These are phyloP conservation scores for Sepioteuthis lessoniana DNA, from an alignment of 2,888 invertebrate genomes.

Conservation along the genomic window DNA sequence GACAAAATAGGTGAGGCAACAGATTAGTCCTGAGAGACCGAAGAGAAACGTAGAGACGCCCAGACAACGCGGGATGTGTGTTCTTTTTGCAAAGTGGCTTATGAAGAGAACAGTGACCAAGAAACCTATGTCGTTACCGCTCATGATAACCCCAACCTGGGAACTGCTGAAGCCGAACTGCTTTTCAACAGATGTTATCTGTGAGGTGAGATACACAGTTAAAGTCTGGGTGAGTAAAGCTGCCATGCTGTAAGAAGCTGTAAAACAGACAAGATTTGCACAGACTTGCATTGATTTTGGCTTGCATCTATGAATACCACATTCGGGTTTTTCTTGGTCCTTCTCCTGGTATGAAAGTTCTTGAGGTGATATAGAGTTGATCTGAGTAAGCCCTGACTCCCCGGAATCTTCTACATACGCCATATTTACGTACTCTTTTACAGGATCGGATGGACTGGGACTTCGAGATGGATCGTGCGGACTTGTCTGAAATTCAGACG, in stretches of 20 bases:
- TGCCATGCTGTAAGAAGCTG: conserved; percentile 55
- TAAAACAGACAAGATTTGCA: conserved; percentile 56
- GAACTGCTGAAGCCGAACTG: conserved; percentile 60
- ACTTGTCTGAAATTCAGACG: neutral
- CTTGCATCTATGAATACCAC: conserved; percentile 56
- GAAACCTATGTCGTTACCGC: conserved; percentile 64
- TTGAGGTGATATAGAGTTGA: neutral
- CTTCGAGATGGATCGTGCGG: neutral
- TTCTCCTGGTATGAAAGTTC: neutral
- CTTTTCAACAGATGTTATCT: conserved; percentile 62
- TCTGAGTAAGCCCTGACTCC: neutral
- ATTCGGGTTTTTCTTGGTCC: conserved; percentile 48
- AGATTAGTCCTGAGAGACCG: conserved; percentile 56
- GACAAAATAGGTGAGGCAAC: conserved; percentile 56
- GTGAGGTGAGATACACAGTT: conserved; percentile 55
- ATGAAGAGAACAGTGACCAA: conserved; percentile 59
- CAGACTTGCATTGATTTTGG: conserved; percentile 54
- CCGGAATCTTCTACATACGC: neutral
- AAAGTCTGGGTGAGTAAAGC: conserved; percentile 57
- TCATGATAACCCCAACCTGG: conserved; percentile 60
- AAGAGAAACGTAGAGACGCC: conserved; percentile 53
- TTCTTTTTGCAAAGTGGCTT: conserved; percentile 58
- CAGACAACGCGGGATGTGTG: conserved; percentile 57
- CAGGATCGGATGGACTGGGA: neutral
- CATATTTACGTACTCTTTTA: neutral